Base-by-base conservation (phyloP, 2,888 invertebrate genomes). In the Apamea anceps region DNA sequence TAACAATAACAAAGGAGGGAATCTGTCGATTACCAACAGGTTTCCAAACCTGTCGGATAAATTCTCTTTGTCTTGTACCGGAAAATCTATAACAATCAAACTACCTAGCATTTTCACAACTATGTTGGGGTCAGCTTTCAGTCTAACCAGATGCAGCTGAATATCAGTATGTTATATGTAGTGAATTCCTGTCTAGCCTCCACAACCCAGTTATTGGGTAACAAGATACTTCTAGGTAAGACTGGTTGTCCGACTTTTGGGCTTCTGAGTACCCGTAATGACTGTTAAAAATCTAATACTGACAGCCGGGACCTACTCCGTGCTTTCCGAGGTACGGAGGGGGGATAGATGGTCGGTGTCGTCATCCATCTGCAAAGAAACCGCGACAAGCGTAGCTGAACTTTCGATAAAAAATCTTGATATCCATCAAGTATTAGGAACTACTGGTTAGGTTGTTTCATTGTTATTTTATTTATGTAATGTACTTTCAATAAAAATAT, bases 1-100 rank as follows among this genome's bases (percentile, higher is more conserved):
- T 62, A 28, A n/a, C 0, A 51, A 37, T 15, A 21, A 48, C 76
- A 62, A 76, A 51, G 62, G n/a, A 37, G 51, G n/a, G 15, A 70
- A 21, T 21, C 8, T 37, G 15, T 42, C 1, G 32, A 32, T 28
- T 45, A 15, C 0, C 21, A 74, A 54, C 51, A 37, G 54, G 75
- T 54, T 71, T 71, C 1, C 1, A 15, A 37, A 21, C 32, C 13
- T 15, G n/a, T 32, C 48, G n/a, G 12, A 21, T n/a, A 42, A 51
- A 63, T 37, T 54, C 0, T 42, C 75, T 74, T 77, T 75, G 28
- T 74, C 4, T 51, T 37, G n/a, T 60, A 42, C 37, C 21, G 51
- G 75, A 42, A 28, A 75, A 25, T 51, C 28, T 75, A 25, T 18
- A 63, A 32, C 18, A 62, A 42, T 57, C 5, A 67, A 45, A 18